phyloP scores from a whole-genome alignment of 2,888 invertebrate genomes.

The Erannis defoliaria region DNA sequence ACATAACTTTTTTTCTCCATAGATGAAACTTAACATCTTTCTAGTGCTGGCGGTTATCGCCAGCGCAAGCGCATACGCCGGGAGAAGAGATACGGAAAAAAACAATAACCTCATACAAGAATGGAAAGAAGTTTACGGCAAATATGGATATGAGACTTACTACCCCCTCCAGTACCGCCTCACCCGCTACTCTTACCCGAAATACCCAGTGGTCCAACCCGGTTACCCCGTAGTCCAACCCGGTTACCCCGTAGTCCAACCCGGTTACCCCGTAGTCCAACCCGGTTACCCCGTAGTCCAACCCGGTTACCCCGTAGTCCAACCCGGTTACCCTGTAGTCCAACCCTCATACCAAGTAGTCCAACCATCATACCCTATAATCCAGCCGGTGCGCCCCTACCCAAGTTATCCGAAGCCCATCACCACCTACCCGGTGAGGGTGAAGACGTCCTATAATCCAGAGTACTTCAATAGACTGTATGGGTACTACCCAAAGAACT shows the following conservation, averaged over 20 bases:
- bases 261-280: neutral
- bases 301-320: neutral
- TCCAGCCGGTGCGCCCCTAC: neutral
- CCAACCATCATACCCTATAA: neutral
- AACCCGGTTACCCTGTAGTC: neutral
- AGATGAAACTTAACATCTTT: constrained; percentile 55
- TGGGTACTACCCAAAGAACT: constrained; percentile 52
- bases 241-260: neutral
- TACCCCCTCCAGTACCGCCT: neutral
- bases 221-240: neutral
- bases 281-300: neutral
- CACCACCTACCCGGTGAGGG: constrained; percentile 10
- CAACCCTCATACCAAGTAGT: neutral
- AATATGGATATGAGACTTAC: constrained; percentile 34
- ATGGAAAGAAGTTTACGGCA: constrained; percentile 52
- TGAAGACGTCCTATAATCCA: constrained; percentile 45
- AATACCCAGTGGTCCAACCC: neutral
- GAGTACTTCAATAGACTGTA: constrained; percentile 50
- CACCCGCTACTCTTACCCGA: neutral
- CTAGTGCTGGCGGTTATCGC: constrained; percentile 41
- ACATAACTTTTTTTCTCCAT: constrained; percentile 6
- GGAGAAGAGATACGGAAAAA: constrained; percentile 23
- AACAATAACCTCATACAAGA: constrained; percentile 34
- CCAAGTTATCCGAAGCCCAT: neutral
- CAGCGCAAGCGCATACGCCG: constrained; percentile 25